Conservation (phyloP, 2,888 invertebrate species). For the Thyatira batis region DNA sequence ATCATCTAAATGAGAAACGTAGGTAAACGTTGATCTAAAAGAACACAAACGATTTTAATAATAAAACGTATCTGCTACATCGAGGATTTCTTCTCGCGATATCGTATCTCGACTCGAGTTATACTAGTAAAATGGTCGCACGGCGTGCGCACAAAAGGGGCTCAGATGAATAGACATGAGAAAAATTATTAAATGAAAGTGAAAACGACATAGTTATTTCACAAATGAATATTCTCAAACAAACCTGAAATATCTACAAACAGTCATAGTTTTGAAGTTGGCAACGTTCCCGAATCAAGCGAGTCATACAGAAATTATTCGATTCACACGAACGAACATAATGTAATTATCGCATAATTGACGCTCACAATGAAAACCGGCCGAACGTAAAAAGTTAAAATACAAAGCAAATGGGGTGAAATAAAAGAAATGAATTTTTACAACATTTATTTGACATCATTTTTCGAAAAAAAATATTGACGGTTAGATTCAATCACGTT, state of each 20-base stretch:
- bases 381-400: not conserved
- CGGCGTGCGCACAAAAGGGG: too few relatives aligned
- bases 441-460: conserved; percentile 39
- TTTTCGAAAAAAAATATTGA: not conserved
- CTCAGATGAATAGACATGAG: too few relatives aligned
- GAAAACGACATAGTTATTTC: not conserved
- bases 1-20: too few relatives aligned
- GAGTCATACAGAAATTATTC: not conserved
- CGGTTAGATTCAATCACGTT: not conserved
- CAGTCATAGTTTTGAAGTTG: not conserved
- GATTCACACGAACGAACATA: not conserved
- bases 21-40: too few relatives aligned
- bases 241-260: not conserved
- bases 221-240: not conserved
- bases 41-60: too few relatives aligned
- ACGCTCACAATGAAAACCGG: conserved; percentile 11
- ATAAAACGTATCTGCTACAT: too few relatives aligned
- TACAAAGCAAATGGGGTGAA: conserved; percentile 37
- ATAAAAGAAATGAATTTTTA: conserved; percentile 50
- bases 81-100: too few relatives aligned
- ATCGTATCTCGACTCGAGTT: too few relatives aligned
- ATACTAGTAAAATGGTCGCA: too few relatives aligned
- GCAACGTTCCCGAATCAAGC: not conserved
- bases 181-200: too few relatives aligned
- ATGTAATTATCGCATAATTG: conserved; percentile 11